Evolutionary conservation across 2,888 invertebrate species (phyloP).

Genomic region (Latrodectus elegans): DNA sequence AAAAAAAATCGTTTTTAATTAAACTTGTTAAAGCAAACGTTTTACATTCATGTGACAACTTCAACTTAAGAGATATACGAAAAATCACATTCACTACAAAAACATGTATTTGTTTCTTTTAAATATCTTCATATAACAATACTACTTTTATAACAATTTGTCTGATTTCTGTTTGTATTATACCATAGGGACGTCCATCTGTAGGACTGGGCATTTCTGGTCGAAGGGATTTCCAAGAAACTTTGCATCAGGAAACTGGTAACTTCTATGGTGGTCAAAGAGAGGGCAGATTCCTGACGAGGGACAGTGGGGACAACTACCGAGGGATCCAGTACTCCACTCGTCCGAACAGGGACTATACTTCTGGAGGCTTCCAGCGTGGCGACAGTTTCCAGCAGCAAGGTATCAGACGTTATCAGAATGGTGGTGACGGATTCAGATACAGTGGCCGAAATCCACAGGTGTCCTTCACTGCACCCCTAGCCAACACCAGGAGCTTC

Average conservation of each 20-base stretch:
- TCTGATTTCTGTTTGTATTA: too few species aligned
- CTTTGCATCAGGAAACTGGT: slow-evolving; percentile 30
- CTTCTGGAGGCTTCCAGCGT: neutral
- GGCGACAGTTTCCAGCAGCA: slow-evolving; percentile 27
- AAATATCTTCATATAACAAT: too few species aligned
- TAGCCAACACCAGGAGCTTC: slow-evolving; percentile 54
- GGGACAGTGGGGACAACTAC: slow-evolving; percentile 14
- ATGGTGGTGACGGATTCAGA: neutral
- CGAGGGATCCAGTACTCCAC: slow-evolving; percentile 41
- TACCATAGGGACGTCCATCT: neutral
- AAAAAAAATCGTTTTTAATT: too few species aligned
- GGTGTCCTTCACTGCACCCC: slow-evolving; percentile 36
- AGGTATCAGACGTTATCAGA: slow-evolving; percentile 27
- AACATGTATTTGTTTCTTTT: too few species aligned
- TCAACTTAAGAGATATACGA: too few species aligned
- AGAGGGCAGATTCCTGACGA: slow-evolving; percentile 32
- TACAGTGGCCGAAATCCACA: slow-evolving; percentile 29
- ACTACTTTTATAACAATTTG: too few species aligned
- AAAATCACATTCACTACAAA: too few species aligned
- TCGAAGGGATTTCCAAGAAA: slow-evolving; percentile 24
- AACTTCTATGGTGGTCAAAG: slow-evolving; percentile 41
- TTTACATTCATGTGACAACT: too few species aligned
- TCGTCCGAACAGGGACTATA: slow-evolving; percentile 1
- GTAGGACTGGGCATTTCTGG: slow-evolving; percentile 13
- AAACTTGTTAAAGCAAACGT: too few species aligned